Conservation (phyloP, 2,113 vertebrate species). For the Percina caprodes region DNA sequence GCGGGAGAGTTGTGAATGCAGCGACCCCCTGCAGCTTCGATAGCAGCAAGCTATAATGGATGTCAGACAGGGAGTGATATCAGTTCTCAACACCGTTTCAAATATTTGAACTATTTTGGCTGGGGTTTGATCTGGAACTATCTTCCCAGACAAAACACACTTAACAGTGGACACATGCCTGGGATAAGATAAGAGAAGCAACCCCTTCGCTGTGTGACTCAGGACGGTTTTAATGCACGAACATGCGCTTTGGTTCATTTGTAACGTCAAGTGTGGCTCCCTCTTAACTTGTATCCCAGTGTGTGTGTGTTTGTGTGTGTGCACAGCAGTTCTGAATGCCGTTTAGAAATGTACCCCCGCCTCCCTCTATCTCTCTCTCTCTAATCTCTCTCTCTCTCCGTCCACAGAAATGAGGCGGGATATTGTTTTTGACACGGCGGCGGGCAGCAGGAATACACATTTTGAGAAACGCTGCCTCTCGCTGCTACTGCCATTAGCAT, state of each 20-base stretch:
- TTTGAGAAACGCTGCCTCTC: conserved; percentile 66
- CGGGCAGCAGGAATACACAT: conserved; percentile 70
- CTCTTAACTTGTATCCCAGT: background rate
- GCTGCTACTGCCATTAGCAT: conserved; percentile 80
- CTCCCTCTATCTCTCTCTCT: background rate
- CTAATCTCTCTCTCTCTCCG: conserved; percentile 2
- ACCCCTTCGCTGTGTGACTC: background rate
- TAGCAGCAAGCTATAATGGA: conserved; percentile 36
- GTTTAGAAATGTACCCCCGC: conserved; percentile 38
- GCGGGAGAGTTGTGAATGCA: background rate
- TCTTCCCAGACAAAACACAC: conserved; percentile 53
- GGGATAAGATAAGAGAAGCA: conserved; percentile 52
- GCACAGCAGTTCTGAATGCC: conserved; percentile 18
- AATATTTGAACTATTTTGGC: conserved; percentile 63
- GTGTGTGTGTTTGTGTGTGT: background rate
- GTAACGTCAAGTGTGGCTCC: background rate
- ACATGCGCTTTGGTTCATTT: conserved; percentile 1
- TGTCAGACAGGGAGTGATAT: conserved; percentile 37
- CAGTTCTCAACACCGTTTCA: conserved; percentile 56
- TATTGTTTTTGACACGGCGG: conserved; percentile 82
- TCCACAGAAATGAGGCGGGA: conserved; percentile 76
- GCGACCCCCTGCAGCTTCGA: conserved; percentile 12
- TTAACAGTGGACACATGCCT: conserved; percentile 52
- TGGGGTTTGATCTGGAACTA: conserved; percentile 45
- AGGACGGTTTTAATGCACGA: conserved; percentile 7